Evolutionary conservation across 2,113 vertebrate species (phyloP).

Genomic region (Nematolebias whitei): DNA sequence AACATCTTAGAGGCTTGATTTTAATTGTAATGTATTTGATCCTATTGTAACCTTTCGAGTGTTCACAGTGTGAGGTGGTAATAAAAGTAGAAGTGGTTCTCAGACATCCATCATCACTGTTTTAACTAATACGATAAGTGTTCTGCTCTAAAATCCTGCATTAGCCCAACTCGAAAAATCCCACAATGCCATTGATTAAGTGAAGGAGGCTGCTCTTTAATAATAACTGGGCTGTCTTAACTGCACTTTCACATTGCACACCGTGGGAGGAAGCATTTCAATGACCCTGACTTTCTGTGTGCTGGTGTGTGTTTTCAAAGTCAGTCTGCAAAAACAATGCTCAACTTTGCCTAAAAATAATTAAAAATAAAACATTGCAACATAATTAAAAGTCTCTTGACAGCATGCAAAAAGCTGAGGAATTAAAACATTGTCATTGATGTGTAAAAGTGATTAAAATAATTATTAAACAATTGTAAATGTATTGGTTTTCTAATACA

Average conservation of each 20-base stretch:
- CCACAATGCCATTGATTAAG: conserved; percentile 45
- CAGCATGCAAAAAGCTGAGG: background rate
- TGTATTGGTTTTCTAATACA: too few relatives aligned
- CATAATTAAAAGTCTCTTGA: background rate
- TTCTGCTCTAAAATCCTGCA: conserved; percentile 23
- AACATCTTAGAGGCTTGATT: conserved; percentile 37
- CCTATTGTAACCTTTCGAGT: conserved; percentile 5
- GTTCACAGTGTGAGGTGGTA: conserved; percentile 44
- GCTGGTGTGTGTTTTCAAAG: background rate
- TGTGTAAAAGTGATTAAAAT: too few relatives aligned
- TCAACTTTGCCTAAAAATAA: background rate
- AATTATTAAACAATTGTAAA: too few relatives aligned
- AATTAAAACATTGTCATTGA: background rate
- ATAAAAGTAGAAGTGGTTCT: conserved; percentile 31
- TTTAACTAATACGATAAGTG: conserved; percentile 26
- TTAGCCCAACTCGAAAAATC: conserved; percentile 29
- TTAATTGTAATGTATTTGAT: conserved; percentile 18
- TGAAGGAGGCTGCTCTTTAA: conserved; percentile 21
- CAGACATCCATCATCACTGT: conserved; percentile 20
- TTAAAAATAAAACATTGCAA: background rate
- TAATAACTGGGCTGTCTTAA: conserved; percentile 5
- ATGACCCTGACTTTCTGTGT: background rate
- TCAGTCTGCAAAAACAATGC: background rate
- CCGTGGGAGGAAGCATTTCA: background rate
- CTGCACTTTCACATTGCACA: background rate